A percentile compares a stretch with the other conserved stretches of the same genome.
Evolutionary conservation across 1,140 invertebrate species (phyloP).

Genomic region (Caerostris extrusa): DNA sequence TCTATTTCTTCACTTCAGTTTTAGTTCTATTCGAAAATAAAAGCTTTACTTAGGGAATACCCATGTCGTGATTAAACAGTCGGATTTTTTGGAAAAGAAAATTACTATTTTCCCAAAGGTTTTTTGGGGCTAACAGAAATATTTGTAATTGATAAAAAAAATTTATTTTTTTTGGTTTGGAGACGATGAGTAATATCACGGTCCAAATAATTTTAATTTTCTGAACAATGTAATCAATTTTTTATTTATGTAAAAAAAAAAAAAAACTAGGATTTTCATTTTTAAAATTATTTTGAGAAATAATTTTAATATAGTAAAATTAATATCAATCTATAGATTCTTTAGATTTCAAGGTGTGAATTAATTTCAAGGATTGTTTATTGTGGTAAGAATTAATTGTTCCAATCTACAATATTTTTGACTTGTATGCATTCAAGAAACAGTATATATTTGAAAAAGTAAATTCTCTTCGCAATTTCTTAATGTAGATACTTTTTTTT

Average conservation of each 20-base stretch:
- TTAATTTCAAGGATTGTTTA: no score
- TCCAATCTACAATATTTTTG: no score
- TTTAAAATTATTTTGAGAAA: no score
- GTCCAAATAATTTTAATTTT: conserved; percentile 17
- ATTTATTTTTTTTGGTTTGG: not conserved
- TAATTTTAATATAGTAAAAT: no score
- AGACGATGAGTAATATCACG: not conserved
- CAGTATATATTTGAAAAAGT: no score
- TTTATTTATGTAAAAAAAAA: not conserved
- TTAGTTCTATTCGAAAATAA: conserved; percentile 3
- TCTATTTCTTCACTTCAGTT: conserved; percentile 31
- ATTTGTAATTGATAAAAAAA: not conserved
- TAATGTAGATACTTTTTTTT: no score
- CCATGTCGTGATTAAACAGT: not conserved
- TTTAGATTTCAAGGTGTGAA: no score
- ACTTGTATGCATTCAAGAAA: no score
- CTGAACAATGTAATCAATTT: not conserved
- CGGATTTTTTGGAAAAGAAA: not conserved
- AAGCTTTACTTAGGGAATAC: not conserved
- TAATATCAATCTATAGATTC: no score
- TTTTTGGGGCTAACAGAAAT: not conserved
- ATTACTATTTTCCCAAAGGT: not conserved
- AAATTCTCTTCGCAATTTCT: no score
- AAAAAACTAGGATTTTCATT: no score
- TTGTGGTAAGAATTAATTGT: no score